These are phyloP conservation scores for Glyphotaelius pellucidus DNA, from an alignment of 2,888 invertebrate genomes.

Conservation along the genomic window DNA sequence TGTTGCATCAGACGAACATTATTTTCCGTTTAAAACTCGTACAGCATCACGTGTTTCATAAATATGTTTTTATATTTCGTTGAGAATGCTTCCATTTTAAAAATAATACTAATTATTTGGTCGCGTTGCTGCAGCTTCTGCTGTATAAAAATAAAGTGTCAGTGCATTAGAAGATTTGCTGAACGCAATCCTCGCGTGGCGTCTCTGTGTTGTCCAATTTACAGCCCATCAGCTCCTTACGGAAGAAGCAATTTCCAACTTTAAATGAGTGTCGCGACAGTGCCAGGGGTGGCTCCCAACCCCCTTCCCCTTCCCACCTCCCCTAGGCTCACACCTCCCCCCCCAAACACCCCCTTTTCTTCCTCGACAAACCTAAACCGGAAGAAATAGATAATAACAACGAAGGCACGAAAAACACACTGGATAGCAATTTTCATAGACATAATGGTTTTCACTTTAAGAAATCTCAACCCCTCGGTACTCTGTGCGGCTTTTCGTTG, in stretches of 20 bases:
- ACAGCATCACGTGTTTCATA: too few species aligned
- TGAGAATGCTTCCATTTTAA: not conserved
- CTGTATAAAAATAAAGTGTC: not conserved
- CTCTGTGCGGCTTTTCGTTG: constrained; percentile 52
- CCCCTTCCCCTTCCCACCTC: not conserved
- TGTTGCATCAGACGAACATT: too few species aligned
- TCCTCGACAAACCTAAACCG: constrained; percentile 11
- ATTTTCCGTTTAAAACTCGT: too few species aligned
- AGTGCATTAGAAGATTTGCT: not conserved
- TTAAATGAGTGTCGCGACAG: constrained; percentile 66
- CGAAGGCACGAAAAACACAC: constrained; percentile 47
- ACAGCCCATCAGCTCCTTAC: constrained; percentile 65
- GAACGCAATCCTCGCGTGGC: constrained; percentile 28
- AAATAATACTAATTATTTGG: not conserved
- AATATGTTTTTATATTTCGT: not conserved
- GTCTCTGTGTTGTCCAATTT: constrained; percentile 65
- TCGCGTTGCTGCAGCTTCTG: not conserved
- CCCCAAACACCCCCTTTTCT: not conserved
- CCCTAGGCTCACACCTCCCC: not conserved
- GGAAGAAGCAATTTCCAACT: constrained; percentile 67
- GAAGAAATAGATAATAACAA: constrained; percentile 62
- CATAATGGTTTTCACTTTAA: constrained; percentile 64
- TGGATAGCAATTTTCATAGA: constrained; percentile 62
- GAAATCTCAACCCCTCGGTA: constrained; percentile 48
- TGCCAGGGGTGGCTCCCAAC: constrained; percentile 15